Conservation (phyloP, 2,797 vertebrate species). For the Sebastes trivittatus region DNA sequence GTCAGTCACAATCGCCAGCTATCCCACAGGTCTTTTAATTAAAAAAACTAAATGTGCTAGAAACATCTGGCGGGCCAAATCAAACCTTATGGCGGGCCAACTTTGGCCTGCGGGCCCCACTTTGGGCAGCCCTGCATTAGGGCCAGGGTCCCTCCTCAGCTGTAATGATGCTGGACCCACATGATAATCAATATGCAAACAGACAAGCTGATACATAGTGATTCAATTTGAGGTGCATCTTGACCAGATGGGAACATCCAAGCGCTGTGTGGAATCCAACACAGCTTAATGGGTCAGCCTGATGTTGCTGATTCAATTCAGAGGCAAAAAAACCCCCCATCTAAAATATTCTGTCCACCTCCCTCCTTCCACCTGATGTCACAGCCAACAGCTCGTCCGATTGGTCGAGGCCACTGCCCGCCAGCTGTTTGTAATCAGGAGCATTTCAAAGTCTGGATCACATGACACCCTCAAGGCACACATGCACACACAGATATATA, state of each 20-base stretch:
- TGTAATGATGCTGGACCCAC: slow-evolving; percentile 2
- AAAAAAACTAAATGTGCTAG: too few relatives aligned
- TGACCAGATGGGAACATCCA: background rate
- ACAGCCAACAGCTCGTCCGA: slow-evolving; percentile 15
- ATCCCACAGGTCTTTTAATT: too few relatives aligned
- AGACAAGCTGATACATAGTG: background rate
- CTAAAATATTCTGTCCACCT: slow-evolving; percentile 9
- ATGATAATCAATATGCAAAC: slow-evolving; percentile 18
- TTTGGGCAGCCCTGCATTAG: background rate
- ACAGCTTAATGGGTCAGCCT: background rate
- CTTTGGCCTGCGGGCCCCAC: too few relatives aligned
- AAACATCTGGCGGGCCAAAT: too few relatives aligned
- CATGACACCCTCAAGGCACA: slow-evolving; percentile 66
- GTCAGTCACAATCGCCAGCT: too few relatives aligned
- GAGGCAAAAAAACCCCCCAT: slow-evolving; percentile 2
- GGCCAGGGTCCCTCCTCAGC: background rate
- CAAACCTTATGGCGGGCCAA: too few relatives aligned
- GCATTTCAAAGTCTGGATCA: slow-evolving; percentile 57
- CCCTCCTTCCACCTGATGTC: slow-evolving; percentile 51
- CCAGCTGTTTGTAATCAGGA: slow-evolving; percentile 78
- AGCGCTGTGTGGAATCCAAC: background rate
- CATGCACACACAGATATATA: slow-evolving; percentile 39
- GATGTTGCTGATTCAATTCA: slow-evolving; percentile 16
- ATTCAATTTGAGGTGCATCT: background rate
- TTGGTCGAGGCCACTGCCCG: slow-evolving; percentile 30